Evolutionary conservation across 2,797 vertebrate genomes (phyloP), one percentile per base, ranked within the genome.

Genomic region (Iguana delicatissima): DNA sequence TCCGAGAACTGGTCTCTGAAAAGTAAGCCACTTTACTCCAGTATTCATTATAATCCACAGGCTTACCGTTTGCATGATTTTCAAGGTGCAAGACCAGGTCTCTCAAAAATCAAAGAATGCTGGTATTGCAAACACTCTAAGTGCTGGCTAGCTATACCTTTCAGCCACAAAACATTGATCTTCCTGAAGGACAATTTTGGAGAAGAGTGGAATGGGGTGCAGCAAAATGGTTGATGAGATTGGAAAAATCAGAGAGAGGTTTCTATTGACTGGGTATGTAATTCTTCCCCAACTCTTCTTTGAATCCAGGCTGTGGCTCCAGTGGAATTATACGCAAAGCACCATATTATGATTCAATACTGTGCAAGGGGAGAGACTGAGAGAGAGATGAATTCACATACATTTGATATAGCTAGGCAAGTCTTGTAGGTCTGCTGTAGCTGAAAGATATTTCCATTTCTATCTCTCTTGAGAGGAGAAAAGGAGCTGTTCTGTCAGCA

Each of bases 401-500:
- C 18, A 4, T 16, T 57, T 81, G 7, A 90, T 29, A 38, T 12
- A 77, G 79, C 14, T 2, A 91, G 35, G 10, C 79, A 50, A 62
- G 32, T 92, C 94, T 89, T 67, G 38, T 35, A 26, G 7, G 0
- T n/a, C 24, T 7, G 80, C 29, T 13, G 80, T 22, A 80, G 80
- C 22, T 89, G 55, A 85, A 89, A 35, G 84, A 29, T 91, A 72
- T 93, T 93, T 91, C 86, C 85, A 29, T 38, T 88, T n/a, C 14
- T 1, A 87, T 62, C 29, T 3, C 8, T 85, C 55, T 62, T 79
- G 55, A 38, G 6, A 29, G 84, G 18, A 62, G 88, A 20, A 0
- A 55, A 0, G 79, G 0, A 6, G 26, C 8, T 29, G 20, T 94
- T 91, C 50, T 89, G n/a, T 18, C 89, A 83, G 73, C 0, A 2